A percentile compares a stretch with the other conserved stretches of the same genome.
phyloP scores from a whole-genome alignment of 2,888 invertebrate genomes.

The Metellina segmentata region DNA sequence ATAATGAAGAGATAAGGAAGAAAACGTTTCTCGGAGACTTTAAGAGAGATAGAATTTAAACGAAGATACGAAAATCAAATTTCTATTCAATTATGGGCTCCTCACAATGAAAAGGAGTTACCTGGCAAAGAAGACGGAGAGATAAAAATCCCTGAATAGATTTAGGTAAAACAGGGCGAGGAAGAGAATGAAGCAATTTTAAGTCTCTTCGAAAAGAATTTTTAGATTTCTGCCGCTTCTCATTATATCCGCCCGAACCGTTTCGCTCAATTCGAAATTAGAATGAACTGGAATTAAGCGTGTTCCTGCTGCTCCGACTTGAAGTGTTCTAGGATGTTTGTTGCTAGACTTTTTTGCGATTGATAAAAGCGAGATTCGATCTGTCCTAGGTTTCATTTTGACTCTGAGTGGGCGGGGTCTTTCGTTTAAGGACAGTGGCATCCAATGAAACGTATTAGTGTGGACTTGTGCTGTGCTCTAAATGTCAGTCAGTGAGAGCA shows the following conservation, averaged over 20 bases:
- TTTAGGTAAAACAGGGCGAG: constrained; percentile 15
- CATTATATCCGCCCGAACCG: constrained; percentile 26
- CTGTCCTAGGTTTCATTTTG: constrained; percentile 4
- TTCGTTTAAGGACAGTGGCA: no score
- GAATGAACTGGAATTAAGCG: constrained; percentile 46
- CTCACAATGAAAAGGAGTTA: constrained; percentile 35
- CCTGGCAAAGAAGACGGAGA: constrained; percentile 9
- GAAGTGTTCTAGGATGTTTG: not conserved
- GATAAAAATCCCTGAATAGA: constrained; percentile 26
- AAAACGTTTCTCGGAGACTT: not conserved
- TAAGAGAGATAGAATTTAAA: constrained; percentile 17
- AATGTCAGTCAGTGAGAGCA: no score
- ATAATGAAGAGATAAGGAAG: constrained; percentile 36
- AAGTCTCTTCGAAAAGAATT: constrained; percentile 29
- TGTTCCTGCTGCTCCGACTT: not conserved
- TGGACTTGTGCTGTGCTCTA: no score
- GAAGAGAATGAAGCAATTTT: constrained; percentile 54
- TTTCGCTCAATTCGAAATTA: constrained; percentile 19
- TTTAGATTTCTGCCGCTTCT: constrained; percentile 30
- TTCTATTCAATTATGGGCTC: constrained; percentile 58
- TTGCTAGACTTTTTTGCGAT: not conserved
- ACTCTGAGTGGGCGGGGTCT: not conserved
- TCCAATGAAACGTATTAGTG: no score
- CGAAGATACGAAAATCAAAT: constrained; percentile 52
- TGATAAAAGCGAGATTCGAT: not conserved